Conservation (phyloP, 1,140 invertebrate species). For the Anastrepha ludens region DNA sequence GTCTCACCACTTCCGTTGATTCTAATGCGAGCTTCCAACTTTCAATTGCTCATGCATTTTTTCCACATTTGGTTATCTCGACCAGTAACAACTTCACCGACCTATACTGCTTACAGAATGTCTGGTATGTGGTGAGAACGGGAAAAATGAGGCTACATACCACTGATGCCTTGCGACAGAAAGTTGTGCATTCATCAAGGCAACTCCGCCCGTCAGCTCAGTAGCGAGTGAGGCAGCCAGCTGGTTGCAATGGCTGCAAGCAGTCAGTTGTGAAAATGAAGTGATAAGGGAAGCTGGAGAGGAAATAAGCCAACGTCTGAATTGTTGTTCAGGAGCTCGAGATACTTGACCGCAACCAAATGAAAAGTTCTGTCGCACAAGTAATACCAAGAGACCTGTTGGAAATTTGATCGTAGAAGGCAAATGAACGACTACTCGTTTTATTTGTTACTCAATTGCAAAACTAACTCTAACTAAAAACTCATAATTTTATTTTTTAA, state of each 20-base stretch:
- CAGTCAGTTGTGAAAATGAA: neutral
- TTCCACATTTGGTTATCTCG: neutral
- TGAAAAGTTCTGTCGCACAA: neutral
- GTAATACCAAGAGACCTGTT: neutral
- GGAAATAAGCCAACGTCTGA: neutral
- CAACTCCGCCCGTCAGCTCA: neutral
- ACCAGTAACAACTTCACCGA: neutral
- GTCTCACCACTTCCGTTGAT: neutral
- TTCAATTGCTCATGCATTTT: neutral
- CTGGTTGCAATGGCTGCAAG: neutral
- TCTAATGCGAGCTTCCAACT: neutral
- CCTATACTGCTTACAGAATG: no score
- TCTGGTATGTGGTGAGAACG: no score
- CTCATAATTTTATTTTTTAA: no score
- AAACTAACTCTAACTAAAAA: no score
- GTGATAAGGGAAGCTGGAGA: neutral
- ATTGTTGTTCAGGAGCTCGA: conserved; percentile 4
- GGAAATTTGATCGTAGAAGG: neutral
- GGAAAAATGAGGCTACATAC: no score
- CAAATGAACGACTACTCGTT: no score
- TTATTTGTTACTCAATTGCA: no score
- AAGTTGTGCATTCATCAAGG: neutral
- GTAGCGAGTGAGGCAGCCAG: neutral
- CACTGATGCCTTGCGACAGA: neutral
- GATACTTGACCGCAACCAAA: conserved; percentile 22